A percentile compares a stretch with the other conserved stretches of the same genome.
These are phyloP conservation scores for Anhinga rufa DNA, from an alignment of 2,113 vertebrate species.

Conservation along the genomic window DNA sequence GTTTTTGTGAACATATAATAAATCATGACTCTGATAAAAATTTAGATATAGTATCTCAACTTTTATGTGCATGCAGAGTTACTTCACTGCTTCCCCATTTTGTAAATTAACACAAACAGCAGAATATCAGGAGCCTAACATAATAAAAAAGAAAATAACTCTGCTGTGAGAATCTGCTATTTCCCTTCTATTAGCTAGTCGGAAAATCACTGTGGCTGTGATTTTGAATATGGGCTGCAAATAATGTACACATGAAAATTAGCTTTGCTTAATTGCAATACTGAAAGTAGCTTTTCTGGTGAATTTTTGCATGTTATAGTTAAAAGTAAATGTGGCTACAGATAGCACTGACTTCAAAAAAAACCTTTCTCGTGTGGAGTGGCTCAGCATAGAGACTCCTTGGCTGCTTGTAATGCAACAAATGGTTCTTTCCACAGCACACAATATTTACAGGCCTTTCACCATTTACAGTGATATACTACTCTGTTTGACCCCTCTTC, in stretches of 20 bases:
- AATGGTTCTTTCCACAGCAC: not conserved
- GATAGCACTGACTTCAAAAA: not conserved
- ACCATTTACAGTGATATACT: constrained; percentile 17
- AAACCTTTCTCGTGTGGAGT: not conserved
- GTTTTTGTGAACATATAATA: not conserved
- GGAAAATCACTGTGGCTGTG: not conserved
- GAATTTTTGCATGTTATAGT: not conserved
- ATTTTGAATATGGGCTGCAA: not conserved
- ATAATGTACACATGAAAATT: not conserved
- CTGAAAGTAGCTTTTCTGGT: not conserved
- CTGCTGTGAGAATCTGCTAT: not conserved
- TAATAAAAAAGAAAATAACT: not conserved
- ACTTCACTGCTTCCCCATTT: not conserved
- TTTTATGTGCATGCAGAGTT: not conserved
- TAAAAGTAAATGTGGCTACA: not conserved
- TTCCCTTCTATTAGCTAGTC: not conserved
- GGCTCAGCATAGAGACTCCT: not conserved
- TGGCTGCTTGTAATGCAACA: not conserved
- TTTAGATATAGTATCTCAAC: not conserved
- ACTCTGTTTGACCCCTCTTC: not conserved
- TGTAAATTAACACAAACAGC: not conserved
- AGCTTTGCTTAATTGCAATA: not conserved
- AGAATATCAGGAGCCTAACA: not conserved
- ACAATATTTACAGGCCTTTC: constrained; percentile 16
- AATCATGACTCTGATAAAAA: not conserved